Conservation (phyloP, 2,888 invertebrate genomes). For the Piscicola geometra region DNA sequence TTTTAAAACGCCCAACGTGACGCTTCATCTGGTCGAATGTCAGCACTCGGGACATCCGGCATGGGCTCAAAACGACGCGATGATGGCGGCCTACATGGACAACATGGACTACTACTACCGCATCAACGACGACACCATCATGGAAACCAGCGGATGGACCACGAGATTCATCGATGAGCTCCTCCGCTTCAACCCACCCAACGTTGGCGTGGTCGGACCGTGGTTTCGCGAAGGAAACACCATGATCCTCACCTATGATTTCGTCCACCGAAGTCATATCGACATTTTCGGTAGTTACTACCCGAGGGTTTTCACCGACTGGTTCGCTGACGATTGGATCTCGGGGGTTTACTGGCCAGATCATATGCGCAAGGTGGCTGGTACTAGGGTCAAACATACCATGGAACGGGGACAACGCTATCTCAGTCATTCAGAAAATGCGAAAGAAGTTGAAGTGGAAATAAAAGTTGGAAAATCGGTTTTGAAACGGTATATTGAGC, state of each 20-base stretch:
- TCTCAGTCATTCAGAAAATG: constrained; percentile 43
- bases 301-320: constrained; percentile 44
- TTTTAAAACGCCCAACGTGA: constrained; percentile 39
- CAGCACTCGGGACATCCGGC: constrained; percentile 43
- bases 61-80: constrained; percentile 46
- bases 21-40: constrained; percentile 44
- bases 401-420: constrained; percentile 44
- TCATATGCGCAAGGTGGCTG: constrained; percentile 40
- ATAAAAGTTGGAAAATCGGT: constrained; percentile 43
- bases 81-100: constrained; percentile 46
- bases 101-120: constrained; percentile 45
- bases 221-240: constrained; percentile 44
- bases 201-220: constrained; percentile 45
- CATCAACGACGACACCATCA: constrained; percentile 44
- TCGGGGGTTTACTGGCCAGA: constrained; percentile 59
- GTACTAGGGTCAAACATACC: constrained; percentile 43
- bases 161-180: constrained; percentile 43
- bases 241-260: constrained; percentile 44
- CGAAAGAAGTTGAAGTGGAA: constrained; percentile 41
- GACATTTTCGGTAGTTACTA: constrained; percentile 46
- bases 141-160: constrained; percentile 44
- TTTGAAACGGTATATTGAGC: constrained; percentile 39
- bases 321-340: constrained; percentile 69
- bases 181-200: constrained; percentile 41
- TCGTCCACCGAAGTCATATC: constrained; percentile 45